Percentiles rank a stretch among this genome's conserved stretches.
phyloP scores from a whole-genome alignment of 2,113 vertebrate species.

The Scopus umbretta region DNA sequence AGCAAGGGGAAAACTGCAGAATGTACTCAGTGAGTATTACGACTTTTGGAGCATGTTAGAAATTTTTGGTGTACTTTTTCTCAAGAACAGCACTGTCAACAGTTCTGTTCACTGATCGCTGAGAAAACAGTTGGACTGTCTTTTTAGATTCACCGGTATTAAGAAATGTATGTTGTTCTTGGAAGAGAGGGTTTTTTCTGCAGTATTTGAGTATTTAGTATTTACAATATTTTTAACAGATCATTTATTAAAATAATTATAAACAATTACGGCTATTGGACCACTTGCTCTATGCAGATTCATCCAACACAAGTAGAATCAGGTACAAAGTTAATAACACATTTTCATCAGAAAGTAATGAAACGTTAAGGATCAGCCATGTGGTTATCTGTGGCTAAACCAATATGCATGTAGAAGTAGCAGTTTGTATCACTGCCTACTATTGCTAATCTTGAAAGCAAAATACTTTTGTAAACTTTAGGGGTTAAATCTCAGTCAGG shows the following conservation, averaged over 20 bases:
- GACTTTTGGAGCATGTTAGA: not conserved
- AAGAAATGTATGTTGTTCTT: not conserved
- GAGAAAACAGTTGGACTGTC: not conserved
- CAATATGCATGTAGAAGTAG: not conserved
- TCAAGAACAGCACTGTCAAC: not conserved
- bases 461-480: not conserved
- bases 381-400: not conserved
- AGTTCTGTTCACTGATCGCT: not conserved
- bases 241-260: not conserved
- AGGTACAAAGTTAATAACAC: not conserved
- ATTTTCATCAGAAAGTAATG: not conserved
- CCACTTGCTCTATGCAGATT: not conserved
- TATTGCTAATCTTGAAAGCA: not conserved
- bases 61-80: not conserved
- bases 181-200: not conserved
- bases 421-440: not conserved
- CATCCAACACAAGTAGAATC: not conserved
- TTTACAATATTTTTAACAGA: not conserved
- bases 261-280: not conserved
- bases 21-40: constrained; percentile 90
- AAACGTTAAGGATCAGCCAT: not conserved
- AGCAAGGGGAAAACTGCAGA: constrained; percentile 96
- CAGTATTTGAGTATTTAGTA: not conserved
- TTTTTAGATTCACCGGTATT: not conserved
- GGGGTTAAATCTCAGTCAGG: not conserved